Evolutionary conservation across 2,888 invertebrate genomes (phyloP).

Genomic region (Dione vanillae): DNA sequence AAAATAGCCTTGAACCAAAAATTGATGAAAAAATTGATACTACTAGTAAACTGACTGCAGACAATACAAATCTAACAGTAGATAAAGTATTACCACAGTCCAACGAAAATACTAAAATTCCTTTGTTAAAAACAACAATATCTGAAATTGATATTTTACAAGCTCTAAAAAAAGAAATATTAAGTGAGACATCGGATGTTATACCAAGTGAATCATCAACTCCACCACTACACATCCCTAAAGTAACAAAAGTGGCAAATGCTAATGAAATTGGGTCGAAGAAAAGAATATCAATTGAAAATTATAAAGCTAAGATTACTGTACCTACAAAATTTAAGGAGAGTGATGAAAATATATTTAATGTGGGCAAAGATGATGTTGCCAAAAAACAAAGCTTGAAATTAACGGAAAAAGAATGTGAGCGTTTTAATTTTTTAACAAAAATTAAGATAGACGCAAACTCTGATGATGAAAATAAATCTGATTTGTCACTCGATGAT

Average conservation of each 20-base stretch:
- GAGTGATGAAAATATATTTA: slow-evolving; percentile 49
- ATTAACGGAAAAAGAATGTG: slow-evolving; percentile 78
- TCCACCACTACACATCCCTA: slow-evolving; percentile 74
- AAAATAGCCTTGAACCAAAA: neutral
- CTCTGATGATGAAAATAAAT: slow-evolving; percentile 62
- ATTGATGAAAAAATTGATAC: neutral
- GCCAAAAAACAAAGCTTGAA: slow-evolving; percentile 71
- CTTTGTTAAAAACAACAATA: slow-evolving; percentile 55
- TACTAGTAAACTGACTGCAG: slow-evolving; percentile 10
- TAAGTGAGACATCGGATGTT: slow-evolving; percentile 66
- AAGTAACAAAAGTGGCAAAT: slow-evolving; percentile 70
- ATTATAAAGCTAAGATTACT: slow-evolving; percentile 71
- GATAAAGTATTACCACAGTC: slow-evolving; percentile 37
- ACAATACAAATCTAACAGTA: slow-evolving; percentile 19
- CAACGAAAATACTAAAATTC: slow-evolving; percentile 59
- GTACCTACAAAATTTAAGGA: slow-evolving; percentile 48
- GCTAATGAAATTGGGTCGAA: slow-evolving; percentile 65
- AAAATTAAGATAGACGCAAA: slow-evolving; percentile 63
- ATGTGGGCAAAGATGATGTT: slow-evolving; percentile 56
- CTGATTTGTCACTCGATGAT: slow-evolving; percentile 53
- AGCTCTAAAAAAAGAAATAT: slow-evolving; percentile 78
- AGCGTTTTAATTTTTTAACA: slow-evolving; percentile 71
- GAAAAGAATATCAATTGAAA: slow-evolving; percentile 79
- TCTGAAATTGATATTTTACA: slow-evolving; percentile 79
- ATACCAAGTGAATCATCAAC: slow-evolving; percentile 60